Base-by-base conservation (phyloP, 2,113 vertebrate species). In the Atrichornis clamosus region DNA sequence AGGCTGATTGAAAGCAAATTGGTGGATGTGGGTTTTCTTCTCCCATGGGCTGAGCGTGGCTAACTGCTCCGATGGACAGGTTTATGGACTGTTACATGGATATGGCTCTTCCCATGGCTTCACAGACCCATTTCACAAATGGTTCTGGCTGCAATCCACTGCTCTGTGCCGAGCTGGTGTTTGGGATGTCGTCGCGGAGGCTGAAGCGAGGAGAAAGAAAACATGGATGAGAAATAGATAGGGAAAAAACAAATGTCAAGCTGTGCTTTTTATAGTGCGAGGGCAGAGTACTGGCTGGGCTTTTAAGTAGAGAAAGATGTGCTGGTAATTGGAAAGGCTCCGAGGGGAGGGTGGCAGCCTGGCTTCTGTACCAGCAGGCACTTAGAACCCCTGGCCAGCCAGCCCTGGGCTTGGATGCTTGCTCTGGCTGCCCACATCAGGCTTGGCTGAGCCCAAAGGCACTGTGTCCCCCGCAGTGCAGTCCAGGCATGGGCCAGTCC, bases 21-120 rank as follows among this genome's bases (percentile, higher is more conserved):
- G 64, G 89, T 76, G 76, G 62, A 78, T 2, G 11, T 30, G 63
- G 39, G 42, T 46, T 64, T 64, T 64, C 60, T 62, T 80, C 30
- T 77, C 70, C 32, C 81, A 35, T 65, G 47, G 49, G 46, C 80
- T 21, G 73, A 37, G 63, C 83, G 18, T 0, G 37, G 80, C 87
- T 96, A 91, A 94, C 82, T 89, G 91, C 77, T 75, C 49, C 7
- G 0, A 75, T 87, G 87, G 93, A 70, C 89, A 79, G 91, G 44
- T 95, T 95, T 95, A 95, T 72, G 96, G 91, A 49, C 91, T 95
- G 93, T 94, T 92, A 92, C 94, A 72, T 2, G 80, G 89, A 72
- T 95, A 95, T 91, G 84, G 87, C 91, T 89, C 91, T 78, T 75
- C 80, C 82, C 89, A 47, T 49, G 87, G 85, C 75, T 93, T 91